Evolutionary conservation across 1,140 invertebrate genomes (phyloP).

Genomic region (Charaxes varanes): DNA sequence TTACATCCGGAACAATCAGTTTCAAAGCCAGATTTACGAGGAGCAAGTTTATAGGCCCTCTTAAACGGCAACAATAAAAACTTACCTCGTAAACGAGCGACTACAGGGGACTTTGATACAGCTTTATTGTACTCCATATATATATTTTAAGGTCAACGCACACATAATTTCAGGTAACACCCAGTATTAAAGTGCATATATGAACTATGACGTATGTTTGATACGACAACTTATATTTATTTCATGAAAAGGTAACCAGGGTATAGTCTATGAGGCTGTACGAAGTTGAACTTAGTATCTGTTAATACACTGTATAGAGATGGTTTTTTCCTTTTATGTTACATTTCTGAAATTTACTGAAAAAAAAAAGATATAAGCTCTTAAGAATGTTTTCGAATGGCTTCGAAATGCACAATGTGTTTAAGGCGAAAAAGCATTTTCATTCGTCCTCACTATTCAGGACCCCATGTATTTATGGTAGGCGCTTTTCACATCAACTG

Average conservation of each 20-base stretch:
- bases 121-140: neutral
- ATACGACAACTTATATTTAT: too few species aligned
- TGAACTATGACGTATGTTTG: too few species aligned
- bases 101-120: neutral
- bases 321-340: too few species aligned
- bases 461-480: conserved; percentile 9
- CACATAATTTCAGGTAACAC: too few species aligned
- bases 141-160: too few species aligned
- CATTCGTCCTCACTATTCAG: conserved; percentile 8
- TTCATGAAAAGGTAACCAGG: too few species aligned
- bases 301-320: too few species aligned
- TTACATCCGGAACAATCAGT: neutral
- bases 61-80: neutral
- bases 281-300: too few species aligned
- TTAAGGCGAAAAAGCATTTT: conserved; percentile 1
- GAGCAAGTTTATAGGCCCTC: neutral
- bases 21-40: neutral
- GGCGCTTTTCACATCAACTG: conserved; percentile 7
- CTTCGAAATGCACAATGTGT: conserved; percentile 5
- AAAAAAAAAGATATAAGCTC: too few species aligned
- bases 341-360: too few species aligned
- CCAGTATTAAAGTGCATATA: too few species aligned
- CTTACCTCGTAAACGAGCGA: neutral
- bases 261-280: too few species aligned
- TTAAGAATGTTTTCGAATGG: conserved; percentile 3